Evolutionary conservation across 2,888 invertebrate species (phyloP).

Genomic region (Lypha dubia): DNA sequence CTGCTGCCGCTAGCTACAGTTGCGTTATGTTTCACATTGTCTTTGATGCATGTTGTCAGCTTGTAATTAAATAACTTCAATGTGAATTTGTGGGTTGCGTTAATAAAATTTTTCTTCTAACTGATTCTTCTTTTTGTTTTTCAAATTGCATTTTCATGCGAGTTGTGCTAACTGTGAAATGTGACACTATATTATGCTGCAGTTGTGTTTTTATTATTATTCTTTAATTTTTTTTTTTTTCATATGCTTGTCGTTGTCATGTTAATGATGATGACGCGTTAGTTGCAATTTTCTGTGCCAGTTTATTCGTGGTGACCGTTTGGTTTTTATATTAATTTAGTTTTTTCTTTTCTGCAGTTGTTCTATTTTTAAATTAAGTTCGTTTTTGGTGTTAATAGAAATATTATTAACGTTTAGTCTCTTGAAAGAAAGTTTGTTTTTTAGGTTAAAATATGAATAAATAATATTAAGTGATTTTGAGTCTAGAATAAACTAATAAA

Average conservation of each 20-base stretch:
- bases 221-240: constrained; percentile 14
- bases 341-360: constrained; percentile 33
- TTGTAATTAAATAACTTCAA: constrained; percentile 71
- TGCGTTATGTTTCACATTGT: constrained; percentile 28
- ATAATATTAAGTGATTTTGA: not conserved
- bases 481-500: not conserved
- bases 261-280: constrained; percentile 54
- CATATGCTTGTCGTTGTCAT: constrained; percentile 44
- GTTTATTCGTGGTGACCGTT: not conserved
- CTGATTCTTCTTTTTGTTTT: constrained; percentile 23
- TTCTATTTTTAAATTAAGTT: constrained; percentile 26
- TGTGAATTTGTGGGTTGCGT: constrained; percentile 68
- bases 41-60: constrained; percentile 50
- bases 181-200: constrained; percentile 61
- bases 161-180: constrained; percentile 69
- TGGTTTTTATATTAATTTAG: constrained; percentile 28
- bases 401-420: constrained; percentile 32
- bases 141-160: constrained; percentile 23
- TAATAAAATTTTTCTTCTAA: constrained; percentile 24
- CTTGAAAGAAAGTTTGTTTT: constrained; percentile 47
- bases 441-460: constrained; percentile 40
- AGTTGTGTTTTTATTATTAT: constrained; percentile 25
- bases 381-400: constrained; percentile 43
- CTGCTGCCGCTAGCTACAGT: not conserved
- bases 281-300: constrained; percentile 32